Percentiles rank a stretch among this genome's conserved stretches.
Conservation (phyloP, 2,797 vertebrate species). For the Takifugu rubripes region DNA sequence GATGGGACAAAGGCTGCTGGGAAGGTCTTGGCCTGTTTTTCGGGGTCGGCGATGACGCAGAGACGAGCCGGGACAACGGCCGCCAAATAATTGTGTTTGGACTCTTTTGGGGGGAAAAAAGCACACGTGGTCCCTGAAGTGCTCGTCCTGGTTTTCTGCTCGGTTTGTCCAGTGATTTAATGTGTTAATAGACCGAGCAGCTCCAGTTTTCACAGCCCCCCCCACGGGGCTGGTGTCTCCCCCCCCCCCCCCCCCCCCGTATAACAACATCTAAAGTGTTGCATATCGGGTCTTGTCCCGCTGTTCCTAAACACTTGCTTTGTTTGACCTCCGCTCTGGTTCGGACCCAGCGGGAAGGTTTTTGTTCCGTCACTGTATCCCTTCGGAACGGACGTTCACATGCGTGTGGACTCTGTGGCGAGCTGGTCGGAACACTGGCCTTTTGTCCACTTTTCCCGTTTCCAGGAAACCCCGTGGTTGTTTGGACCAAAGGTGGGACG, state of each 20-base stretch:
- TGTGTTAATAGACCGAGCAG: no score
- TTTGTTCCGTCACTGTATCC: conserved; percentile 36
- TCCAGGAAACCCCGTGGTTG: conserved; percentile 45
- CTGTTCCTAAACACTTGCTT: conserved; percentile 30
- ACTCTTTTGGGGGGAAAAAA: no score
- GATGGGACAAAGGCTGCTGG: conserved; percentile 23
- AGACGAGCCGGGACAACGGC: no score
- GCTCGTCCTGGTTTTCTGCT: no score
- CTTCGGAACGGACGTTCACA: conserved; percentile 36
- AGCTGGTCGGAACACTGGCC: conserved; percentile 45
- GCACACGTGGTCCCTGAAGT: no score
- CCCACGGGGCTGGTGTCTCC: background rate
- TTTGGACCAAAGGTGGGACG: conserved; percentile 58
- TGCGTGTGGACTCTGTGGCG: conserved; percentile 18
- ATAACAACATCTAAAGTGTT: conserved; percentile 30
- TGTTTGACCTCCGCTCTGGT: conserved; percentile 30
- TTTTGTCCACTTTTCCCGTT: conserved; percentile 49
- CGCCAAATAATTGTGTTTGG: background rate
- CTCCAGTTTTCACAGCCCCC: background rate
- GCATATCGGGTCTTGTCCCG: conserved; percentile 18
- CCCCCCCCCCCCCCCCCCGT: background rate
- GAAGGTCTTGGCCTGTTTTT: conserved; percentile 7
- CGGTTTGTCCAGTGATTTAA: no score
- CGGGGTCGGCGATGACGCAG: background rate
- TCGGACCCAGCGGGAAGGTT: conserved; percentile 20